Evolutionary conservation across 2,888 invertebrate genomes (phyloP).

Genomic region (Allophyes oxyacanthae): DNA sequence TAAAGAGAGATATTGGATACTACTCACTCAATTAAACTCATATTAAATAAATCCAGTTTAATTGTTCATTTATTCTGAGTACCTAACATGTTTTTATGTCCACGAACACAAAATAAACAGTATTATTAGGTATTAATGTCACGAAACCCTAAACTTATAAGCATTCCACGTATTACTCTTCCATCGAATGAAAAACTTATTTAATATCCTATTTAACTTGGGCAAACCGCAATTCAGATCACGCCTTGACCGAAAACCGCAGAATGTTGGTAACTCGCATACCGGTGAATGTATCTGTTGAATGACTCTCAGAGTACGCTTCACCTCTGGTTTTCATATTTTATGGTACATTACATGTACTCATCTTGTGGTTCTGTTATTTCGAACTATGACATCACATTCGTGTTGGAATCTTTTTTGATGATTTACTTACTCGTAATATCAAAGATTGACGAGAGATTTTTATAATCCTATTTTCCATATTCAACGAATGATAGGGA

Average conservation of each 20-base stretch:
- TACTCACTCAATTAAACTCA: too few species aligned
- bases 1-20: too few species aligned
- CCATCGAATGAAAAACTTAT: conserved; percentile 42
- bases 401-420: too few species aligned
- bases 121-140: conserved; percentile 13
- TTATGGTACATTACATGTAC: conserved; percentile 1
- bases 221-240: conserved; percentile 59
- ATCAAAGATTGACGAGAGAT: too few species aligned
- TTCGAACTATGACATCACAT: too few species aligned
- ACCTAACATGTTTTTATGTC: background rate
- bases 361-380: too few species aligned
- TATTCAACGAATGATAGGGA: too few species aligned
- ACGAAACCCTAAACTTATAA: conserved; percentile 26
- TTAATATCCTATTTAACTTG: conserved; percentile 58
- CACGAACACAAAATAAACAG: conserved; percentile 11
- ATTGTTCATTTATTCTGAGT: conserved; percentile 2
- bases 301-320: conserved; percentile 18
- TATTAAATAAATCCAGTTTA: background rate
- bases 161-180: conserved; percentile 33
- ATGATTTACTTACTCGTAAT: too few species aligned
- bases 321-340: conserved; percentile 26
- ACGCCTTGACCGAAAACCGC: conserved; percentile 62
- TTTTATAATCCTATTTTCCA: too few species aligned
- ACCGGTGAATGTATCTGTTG: conserved; percentile 29
- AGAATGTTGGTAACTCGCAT: conserved; percentile 54